These are phyloP conservation scores for Fragum fragum DNA, from an alignment of 2,888 invertebrate species.

Conservation along the genomic window DNA sequence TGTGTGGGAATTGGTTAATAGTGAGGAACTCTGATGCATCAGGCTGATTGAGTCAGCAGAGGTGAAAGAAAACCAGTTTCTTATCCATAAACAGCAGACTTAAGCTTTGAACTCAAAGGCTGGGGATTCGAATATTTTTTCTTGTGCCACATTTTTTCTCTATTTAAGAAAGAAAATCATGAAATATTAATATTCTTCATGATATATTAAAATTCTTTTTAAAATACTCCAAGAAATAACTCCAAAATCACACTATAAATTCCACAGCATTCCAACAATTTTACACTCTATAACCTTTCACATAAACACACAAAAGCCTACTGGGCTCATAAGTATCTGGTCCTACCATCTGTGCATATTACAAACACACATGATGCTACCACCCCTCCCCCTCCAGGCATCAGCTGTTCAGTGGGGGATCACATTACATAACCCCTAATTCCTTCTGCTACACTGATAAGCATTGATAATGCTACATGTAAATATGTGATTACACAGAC, in stretches of 20 bases:
- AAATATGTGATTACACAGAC: neutral
- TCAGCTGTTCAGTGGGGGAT: constrained; percentile 37
- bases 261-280: constrained; percentile 6
- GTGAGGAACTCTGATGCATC: too few relatives aligned
- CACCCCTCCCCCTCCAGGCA: constrained; percentile 28
- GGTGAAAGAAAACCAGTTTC: too few relatives aligned
- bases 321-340: constrained; percentile 25
- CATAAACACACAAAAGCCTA: constrained; percentile 11
- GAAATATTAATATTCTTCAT: too few relatives aligned
- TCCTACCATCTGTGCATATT: constrained; percentile 25
- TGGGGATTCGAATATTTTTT: too few relatives aligned
- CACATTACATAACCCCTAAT: constrained; percentile 30
- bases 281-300: constrained; percentile 23
- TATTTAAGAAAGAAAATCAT: too few relatives aligned
- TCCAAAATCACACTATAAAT: neutral
- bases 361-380: constrained; percentile 14
- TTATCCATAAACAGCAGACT: too few relatives aligned
- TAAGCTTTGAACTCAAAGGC: too few relatives aligned
- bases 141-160: too few relatives aligned
- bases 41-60: too few relatives aligned
- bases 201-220: too few relatives aligned
- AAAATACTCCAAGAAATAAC: neutral
- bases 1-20: too few relatives aligned
- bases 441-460: neutral
- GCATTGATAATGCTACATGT: neutral